These are phyloP conservation scores for Lophotriccus pileatus DNA, from an alignment of 2,797 vertebrate genomes.

Conservation along the genomic window DNA sequence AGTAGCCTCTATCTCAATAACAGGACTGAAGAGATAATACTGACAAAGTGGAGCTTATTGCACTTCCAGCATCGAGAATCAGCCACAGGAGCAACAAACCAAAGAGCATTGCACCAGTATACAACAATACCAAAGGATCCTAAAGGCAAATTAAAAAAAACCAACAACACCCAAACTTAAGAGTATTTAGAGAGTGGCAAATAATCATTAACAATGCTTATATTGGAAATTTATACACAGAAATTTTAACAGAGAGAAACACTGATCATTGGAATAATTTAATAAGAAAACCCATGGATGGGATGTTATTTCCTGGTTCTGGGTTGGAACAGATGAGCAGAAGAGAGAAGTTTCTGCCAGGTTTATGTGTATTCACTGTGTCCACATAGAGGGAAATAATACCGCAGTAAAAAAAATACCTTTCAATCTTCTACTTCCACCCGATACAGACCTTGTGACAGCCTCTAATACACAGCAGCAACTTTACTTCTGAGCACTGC, in stretches of 20 bases:
- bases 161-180: no score
- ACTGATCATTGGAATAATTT: neutral
- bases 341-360: neutral
- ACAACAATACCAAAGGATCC: neutral
- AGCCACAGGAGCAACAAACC: neutral
- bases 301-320: neutral
- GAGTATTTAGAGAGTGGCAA: neutral
- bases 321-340: neutral
- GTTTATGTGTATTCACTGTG: neutral
- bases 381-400: neutral
- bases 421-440: neutral
- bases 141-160: neutral
- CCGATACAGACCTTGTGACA: neutral
- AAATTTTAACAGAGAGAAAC: neutral
- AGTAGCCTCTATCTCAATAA: neutral
- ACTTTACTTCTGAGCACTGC: neutral
- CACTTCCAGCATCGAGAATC: neutral
- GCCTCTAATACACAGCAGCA: neutral
- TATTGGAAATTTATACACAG: no score
- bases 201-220: no score
- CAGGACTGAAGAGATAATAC: neutral
- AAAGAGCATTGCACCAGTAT: neutral
- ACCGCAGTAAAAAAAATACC: neutral
- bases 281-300: neutral
- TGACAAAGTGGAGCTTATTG: neutral